These are phyloP conservation scores for Notamacropus eugenii DNA, from an alignment of 2,797 vertebrate species.

Conservation along the genomic window DNA sequence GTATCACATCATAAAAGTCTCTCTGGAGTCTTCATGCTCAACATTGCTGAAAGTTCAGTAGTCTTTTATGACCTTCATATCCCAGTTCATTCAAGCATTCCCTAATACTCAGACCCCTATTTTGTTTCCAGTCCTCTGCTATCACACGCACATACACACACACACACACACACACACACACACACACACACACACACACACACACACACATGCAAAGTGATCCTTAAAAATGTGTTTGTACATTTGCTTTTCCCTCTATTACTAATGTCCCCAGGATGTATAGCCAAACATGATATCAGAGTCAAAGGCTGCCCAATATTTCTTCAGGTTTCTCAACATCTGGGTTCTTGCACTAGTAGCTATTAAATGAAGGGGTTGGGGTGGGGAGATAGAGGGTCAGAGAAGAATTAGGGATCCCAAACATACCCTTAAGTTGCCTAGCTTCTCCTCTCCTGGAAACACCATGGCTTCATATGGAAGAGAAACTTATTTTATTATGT, in stretches of 20 bases:
- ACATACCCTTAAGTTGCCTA: not conserved
- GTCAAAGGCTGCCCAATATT: not conserved
- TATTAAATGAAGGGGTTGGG: not conserved
- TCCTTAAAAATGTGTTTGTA: not conserved
- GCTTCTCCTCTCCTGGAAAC: not conserved
- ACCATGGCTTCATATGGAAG: not conserved
- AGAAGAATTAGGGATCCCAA: not conserved
- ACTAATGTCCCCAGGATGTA: not conserved
- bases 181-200: not conserved
- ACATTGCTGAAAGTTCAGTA: not conserved
- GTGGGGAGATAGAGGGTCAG: no score
- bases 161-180: no score
- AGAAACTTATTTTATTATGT: no score
- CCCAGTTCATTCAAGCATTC: not conserved
- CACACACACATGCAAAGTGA: not conserved
- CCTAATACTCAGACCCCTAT: not conserved
- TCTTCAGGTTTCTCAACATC: not conserved
- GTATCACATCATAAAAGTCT: not conserved
- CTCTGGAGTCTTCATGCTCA: no score
- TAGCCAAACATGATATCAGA: not conserved
- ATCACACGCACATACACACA: not conserved
- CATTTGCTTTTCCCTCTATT: not conserved
- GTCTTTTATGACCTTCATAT: not conserved
- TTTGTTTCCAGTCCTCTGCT: not conserved
- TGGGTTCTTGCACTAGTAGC: not conserved